phyloP scores from a whole-genome alignment of 2,888 invertebrate species.

The Synanthedon myopaeformis region DNA sequence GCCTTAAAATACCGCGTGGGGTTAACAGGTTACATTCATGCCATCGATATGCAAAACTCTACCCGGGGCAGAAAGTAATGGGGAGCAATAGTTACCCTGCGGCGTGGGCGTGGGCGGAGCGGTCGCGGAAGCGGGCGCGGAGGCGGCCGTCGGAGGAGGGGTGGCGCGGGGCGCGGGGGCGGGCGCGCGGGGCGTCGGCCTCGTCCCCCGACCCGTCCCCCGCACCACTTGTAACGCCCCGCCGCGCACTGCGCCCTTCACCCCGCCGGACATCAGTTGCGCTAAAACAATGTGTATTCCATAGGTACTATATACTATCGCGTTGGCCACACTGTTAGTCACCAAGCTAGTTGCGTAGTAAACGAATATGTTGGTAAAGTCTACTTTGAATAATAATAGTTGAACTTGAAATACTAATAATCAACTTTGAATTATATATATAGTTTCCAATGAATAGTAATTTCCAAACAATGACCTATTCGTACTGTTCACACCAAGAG shows the following conservation, averaged over 20 bases:
- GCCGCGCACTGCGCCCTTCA: conserved; percentile 66
- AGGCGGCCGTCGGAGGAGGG: conserved; percentile 4
- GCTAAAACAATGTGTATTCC: conserved; percentile 33
- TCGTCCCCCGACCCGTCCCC: conserved; percentile 16
- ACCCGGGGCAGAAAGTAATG: too few relatives aligned
- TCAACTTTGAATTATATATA: too few relatives aligned
- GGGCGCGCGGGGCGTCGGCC: conserved; percentile 6
- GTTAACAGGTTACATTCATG: too few relatives aligned
- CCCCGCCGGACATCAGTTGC: conserved; percentile 75
- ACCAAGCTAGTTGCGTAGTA: too few relatives aligned
- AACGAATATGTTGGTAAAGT: too few relatives aligned
- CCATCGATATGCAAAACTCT: too few relatives aligned
- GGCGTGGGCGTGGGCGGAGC: conserved; percentile 12
- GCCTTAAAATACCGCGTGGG: too few relatives aligned
- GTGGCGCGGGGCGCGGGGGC: conserved; percentile 3
- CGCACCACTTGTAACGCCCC: conserved; percentile 49
- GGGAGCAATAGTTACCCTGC: neutral
- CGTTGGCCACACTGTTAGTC: neutral
- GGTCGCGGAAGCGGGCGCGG: neutral
- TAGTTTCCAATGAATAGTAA: too few relatives aligned
- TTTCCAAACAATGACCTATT: too few relatives aligned
- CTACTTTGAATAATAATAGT: too few relatives aligned
- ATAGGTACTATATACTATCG: neutral
- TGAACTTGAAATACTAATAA: too few relatives aligned
- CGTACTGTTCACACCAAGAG: too few relatives aligned